A percentile compares a stretch with the other conserved stretches of the same genome.
Conservation (phyloP, 2,888 invertebrate species). For the Euproctis similis region DNA sequence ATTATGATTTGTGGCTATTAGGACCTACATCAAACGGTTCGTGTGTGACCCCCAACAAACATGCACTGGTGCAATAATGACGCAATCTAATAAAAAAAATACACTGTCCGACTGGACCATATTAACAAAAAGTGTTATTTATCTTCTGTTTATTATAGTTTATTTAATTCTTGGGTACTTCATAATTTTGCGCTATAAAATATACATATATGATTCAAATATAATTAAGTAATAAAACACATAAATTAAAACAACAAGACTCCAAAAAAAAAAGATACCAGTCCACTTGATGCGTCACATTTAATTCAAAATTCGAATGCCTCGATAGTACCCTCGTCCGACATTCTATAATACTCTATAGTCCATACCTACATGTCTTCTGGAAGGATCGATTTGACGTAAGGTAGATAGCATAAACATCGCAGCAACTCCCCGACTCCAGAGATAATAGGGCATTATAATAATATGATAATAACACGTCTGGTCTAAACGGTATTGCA, state of each 20-base stretch:
- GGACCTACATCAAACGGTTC: constrained; percentile 53
- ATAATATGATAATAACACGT: constrained; percentile 71
- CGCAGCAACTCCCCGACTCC: constrained; percentile 26
- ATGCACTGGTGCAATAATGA: constrained; percentile 39
- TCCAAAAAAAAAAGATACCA: constrained; percentile 7
- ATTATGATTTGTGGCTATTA: constrained; percentile 62
- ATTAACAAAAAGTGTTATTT: constrained; percentile 26
- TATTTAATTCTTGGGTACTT: constrained; percentile 16
- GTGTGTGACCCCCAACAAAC: constrained; percentile 48
- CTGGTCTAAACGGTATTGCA: constrained; percentile 56
- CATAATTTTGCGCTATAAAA: constrained; percentile 22
- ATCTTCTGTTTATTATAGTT: constrained; percentile 16
- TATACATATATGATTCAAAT: constrained; percentile 17
- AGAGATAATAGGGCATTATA: constrained; percentile 44
- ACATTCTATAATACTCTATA: too few relatives aligned
- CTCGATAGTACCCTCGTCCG: constrained; percentile 4
- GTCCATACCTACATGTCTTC: constrained; percentile 4
- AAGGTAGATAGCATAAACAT: constrained; percentile 13
- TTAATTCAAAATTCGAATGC: constrained; percentile 8
- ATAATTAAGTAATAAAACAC: constrained; percentile 17
- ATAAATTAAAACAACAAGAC: constrained; percentile 15
- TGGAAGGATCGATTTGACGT: constrained; percentile 8
- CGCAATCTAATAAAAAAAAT: constrained; percentile 21
- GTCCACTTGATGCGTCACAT: constrained; percentile 11
- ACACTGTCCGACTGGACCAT: constrained; percentile 24